These are phyloP conservation scores for Necrosyrtes monachus DNA, from an alignment of 2,797 vertebrate species.

Conservation along the genomic window DNA sequence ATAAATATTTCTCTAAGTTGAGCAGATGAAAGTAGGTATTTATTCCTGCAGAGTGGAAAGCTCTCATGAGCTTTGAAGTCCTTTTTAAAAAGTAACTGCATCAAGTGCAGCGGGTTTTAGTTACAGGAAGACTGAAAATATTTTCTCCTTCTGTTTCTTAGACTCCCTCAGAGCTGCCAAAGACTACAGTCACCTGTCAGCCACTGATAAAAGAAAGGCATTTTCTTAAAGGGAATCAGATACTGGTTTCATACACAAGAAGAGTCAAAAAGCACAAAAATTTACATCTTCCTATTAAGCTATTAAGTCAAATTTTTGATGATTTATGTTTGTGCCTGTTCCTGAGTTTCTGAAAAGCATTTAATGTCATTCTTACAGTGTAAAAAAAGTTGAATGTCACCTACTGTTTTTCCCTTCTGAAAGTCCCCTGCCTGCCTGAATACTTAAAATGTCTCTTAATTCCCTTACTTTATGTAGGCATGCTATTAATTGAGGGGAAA, in stretches of 20 bases:
- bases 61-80: not conserved
- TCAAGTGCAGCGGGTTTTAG: not conserved
- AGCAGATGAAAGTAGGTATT: not conserved
- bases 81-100: not conserved
- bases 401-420: not conserved
- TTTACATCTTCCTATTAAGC: not conserved
- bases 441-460: not conserved
- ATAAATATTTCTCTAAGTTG: not conserved
- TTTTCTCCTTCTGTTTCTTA: not conserved
- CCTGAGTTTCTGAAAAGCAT: not conserved
- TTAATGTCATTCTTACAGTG: not conserved
- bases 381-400: not conserved
- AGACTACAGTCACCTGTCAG: not conserved
- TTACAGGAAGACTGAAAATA: not conserved
- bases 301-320: not conserved
- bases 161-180: not conserved
- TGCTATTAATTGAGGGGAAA: not conserved
- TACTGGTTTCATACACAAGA: not conserved
- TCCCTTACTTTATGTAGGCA: not conserved
- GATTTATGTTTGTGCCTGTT: not conserved
- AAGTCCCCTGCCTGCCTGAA: not conserved
- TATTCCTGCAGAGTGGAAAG: not conserved
- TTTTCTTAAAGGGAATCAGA: not conserved
- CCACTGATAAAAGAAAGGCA: not conserved
- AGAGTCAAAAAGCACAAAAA: not conserved